Conservation (phyloP, 2,888 invertebrate species). For the Caenorhabditis sp. region DNA sequence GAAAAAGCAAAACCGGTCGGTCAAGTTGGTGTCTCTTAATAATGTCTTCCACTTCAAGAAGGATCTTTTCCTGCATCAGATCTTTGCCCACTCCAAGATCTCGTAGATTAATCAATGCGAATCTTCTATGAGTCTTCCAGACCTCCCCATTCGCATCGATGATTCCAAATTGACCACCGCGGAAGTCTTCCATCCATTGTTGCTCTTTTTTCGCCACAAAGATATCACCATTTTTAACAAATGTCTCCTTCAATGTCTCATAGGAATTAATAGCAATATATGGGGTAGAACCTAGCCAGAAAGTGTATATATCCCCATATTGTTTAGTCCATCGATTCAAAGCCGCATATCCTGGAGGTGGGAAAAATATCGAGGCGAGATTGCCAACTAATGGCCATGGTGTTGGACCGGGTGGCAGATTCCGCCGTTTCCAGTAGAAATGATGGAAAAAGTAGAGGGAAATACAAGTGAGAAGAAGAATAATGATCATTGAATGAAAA, state of each 20-base stretch:
- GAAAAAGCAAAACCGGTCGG: slow-evolving; percentile 16
- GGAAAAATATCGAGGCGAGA: not conserved
- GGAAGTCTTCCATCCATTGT: slow-evolving; percentile 11
- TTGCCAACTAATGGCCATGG: slow-evolving; percentile 41
- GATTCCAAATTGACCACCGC: slow-evolving; percentile 27
- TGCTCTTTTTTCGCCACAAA: slow-evolving; percentile 26
- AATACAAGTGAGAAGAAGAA: slow-evolving; percentile 15
- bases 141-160: slow-evolving; percentile 35
- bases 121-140: slow-evolving; percentile 36
- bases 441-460: not conserved
- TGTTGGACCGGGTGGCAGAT: slow-evolving; percentile 9
- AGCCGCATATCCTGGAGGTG: slow-evolving; percentile 21
- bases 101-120: slow-evolving; percentile 28
- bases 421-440: not conserved
- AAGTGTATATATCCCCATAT: slow-evolving; percentile 28
- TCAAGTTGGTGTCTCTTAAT: too few species aligned
- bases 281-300: slow-evolving; percentile 16
- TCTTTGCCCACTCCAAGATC: slow-evolving; percentile 37
- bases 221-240: slow-evolving; percentile 43
- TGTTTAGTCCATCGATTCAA: slow-evolving; percentile 19
- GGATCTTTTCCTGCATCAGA: slow-evolving; percentile 32
- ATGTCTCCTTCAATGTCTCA: slow-evolving; percentile 38
- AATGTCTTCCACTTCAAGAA: slow-evolving; percentile 16
- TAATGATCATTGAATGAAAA: not conserved
- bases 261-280: slow-evolving; percentile 14